A percentile compares a stretch with the other conserved stretches of the same genome.
phyloP scores from a whole-genome alignment of 2,797 vertebrate species.

The Brachymystax lenok region DNA sequence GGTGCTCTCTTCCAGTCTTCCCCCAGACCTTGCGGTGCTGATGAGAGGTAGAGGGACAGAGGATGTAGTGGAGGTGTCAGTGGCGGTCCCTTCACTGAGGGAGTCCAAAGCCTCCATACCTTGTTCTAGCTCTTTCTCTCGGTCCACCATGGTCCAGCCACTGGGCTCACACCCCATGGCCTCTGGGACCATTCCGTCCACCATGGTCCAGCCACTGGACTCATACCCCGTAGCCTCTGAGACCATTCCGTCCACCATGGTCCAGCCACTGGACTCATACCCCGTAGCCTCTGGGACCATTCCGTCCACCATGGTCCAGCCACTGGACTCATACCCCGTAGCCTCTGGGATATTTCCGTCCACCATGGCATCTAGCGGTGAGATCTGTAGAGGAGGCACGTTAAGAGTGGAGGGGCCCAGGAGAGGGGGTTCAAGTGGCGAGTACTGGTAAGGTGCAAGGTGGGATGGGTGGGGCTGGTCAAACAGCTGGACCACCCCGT shows the following conservation, averaged over 20 bases:
- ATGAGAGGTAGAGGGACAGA: slow-evolving; percentile 65
- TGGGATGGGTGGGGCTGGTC: slow-evolving; percentile 93
- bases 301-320: too few relatives aligned
- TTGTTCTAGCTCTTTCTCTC: slow-evolving; percentile 94
- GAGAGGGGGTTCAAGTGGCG: slow-evolving; percentile 76
- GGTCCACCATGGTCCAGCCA: slow-evolving; percentile 82
- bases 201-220: slow-evolving; percentile 78
- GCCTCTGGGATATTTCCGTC: slow-evolving; percentile 61
- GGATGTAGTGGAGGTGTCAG: slow-evolving; percentile 55
- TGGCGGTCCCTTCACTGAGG: slow-evolving; percentile 60
- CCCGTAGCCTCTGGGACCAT: too few relatives aligned
- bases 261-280: too few relatives aligned
- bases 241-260: slow-evolving; percentile 57
- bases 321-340: too few relatives aligned
- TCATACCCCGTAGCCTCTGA: slow-evolving; percentile 87
- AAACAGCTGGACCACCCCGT: slow-evolving; percentile 94
- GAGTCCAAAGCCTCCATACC: slow-evolving; percentile 96
- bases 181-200: slow-evolving; percentile 75
- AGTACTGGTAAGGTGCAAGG: slow-evolving; percentile 73
- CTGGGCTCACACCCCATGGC: slow-evolving; percentile 84
- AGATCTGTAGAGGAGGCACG: slow-evolving; percentile 74
- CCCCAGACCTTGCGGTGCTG: slow-evolving; percentile 38
- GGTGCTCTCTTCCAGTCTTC: slow-evolving; percentile 67
- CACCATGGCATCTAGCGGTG: slow-evolving; percentile 60
- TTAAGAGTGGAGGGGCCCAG: slow-evolving; percentile 69